Conservation (phyloP, 2,113 vertebrate genomes). For the Daboia siamensis region DNA sequence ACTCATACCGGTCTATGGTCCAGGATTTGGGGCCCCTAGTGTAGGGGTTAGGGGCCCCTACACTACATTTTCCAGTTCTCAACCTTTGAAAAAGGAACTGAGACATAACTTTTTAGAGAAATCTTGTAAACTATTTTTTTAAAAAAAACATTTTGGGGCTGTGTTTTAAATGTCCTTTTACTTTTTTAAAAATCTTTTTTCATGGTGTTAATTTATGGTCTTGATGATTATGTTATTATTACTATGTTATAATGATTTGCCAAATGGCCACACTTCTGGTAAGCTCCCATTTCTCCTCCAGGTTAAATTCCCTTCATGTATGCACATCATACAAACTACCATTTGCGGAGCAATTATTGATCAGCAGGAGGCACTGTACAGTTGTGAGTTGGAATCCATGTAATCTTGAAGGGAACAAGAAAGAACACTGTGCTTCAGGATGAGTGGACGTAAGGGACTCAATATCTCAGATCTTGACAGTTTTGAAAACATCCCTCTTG, state of each 20-base stretch:
- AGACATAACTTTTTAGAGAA: not conserved
- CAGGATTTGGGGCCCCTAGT: no score
- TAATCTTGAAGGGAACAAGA: conserved; percentile 8
- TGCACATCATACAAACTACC: not conserved
- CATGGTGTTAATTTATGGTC: not conserved
- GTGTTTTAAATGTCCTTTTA: not conserved
- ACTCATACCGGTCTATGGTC: no score
- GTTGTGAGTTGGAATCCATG: conserved; percentile 32
- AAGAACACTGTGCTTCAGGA: not conserved
- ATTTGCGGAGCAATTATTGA: conserved; percentile 29
- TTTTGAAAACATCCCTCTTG: not conserved
- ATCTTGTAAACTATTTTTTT: not conserved
- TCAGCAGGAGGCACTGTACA: conserved; percentile 30
- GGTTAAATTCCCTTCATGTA: conserved; percentile 27
- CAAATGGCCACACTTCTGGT: conserved; percentile 23
- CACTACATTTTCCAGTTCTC: not conserved
- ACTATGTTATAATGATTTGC: not conserved
- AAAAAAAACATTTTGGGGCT: not conserved
- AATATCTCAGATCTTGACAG: not conserved
- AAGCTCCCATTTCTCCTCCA: not conserved
- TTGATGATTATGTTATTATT: not conserved
- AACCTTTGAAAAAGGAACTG: not conserved
- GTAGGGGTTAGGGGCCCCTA: no score
- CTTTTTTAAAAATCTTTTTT: not conserved
- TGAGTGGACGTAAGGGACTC: not conserved